Evolutionary conservation across 2,888 invertebrate species (phyloP).

Genomic region (Drosophila koepferae): DNA sequence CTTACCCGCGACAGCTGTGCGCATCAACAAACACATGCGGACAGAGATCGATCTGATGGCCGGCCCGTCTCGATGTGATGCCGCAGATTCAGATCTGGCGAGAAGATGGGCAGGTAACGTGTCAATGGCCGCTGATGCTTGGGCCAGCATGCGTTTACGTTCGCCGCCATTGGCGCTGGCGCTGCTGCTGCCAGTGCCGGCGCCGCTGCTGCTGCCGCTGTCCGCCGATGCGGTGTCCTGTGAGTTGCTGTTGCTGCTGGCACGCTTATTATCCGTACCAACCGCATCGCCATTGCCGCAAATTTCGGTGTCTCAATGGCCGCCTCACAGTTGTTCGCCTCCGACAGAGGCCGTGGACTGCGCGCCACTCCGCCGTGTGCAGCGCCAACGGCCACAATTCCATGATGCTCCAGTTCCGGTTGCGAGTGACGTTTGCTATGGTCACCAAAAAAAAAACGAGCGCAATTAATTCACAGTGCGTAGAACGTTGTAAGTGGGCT

Average conservation of each 20-base stretch:
- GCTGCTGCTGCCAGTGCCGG: slow-evolving; percentile 52
- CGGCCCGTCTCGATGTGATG: slow-evolving; percentile 96
- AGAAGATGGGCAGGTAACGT: slow-evolving; percentile 95
- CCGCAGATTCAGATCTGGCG: slow-evolving; percentile 94
- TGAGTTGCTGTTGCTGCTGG: slow-evolving; percentile 82
- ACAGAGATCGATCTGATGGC: slow-evolving; percentile 96
- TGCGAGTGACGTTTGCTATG: slow-evolving; percentile 88
- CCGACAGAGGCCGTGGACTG: slow-evolving; percentile 83
- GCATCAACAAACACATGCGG: slow-evolving; percentile 93
- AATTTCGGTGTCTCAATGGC: slow-evolving; percentile 70
- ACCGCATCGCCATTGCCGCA: slow-evolving; percentile 39
- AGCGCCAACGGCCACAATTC: slow-evolving; percentile 11
- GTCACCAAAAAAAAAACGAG: slow-evolving; percentile 42
- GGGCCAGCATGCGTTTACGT: slow-evolving; percentile 80
- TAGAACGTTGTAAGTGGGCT: slow-evolving; percentile 32
- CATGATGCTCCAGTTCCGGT: slow-evolving; percentile 86
- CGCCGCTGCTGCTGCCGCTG: slow-evolving; percentile 68
- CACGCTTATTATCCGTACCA: slow-evolving; percentile 60
- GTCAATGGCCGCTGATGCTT: slow-evolving; percentile 95
- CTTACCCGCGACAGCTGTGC: slow-evolving; percentile 91
- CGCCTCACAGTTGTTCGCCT: slow-evolving; percentile 83
- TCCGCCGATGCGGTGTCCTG: slow-evolving; percentile 80
- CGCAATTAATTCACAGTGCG: neutral
- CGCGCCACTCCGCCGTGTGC: slow-evolving; percentile 47
- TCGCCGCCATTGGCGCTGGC: slow-evolving; percentile 65